Base-by-base conservation (phyloP, 1,140 invertebrate genomes). In the Drosophila nigrodunni region DNA sequence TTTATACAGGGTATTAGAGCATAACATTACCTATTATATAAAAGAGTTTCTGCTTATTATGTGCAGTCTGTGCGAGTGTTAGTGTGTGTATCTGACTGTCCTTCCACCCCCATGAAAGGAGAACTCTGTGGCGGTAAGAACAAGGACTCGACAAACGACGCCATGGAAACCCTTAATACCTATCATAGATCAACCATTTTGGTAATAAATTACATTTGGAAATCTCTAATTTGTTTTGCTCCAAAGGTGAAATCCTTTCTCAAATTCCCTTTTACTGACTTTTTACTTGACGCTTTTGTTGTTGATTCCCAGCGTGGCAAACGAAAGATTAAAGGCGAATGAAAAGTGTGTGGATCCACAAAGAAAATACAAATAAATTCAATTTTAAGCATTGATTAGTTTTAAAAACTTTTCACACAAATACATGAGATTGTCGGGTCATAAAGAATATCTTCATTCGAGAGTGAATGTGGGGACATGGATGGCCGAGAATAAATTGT, bases 211-310 rank as follows among this genome's bases (percentile, higher is more conserved):
- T 70, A 90, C 85, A 76, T 68, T 57, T 78, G 74, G 64, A 90
- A 89, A 90, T 89, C 86, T 90, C 86, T 89, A 90, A 89, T 89
- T 89, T 89, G 86, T 86, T 86, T 82, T 77, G 81, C 69, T 73
- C 80, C 67, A 80, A 87, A 88, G 82, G 82, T 88, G 55, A 73
- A 87, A 87, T 80, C 80, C 80, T 71, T 80, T 87, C 74, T 61
- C 70, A 49, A 62, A 60, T 66, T 72, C 72, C 64, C 62, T 49
- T 77, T 77, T 44, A 67, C 57, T 64, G 66, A 62, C 66, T 58
- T 62, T 74, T 74, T 43, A 49, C 50, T 70, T 35, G 49, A 57
- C 41, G 55, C 54, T 37, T 65, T 78, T 70, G 65, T 74, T 70
- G 71, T 65, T 35, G 44, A 39, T 54, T 69, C 34, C 37, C 34